A percentile compares a stretch with the other conserved stretches of the same genome.
Conservation (phyloP, 2,888 invertebrate species). For the Imbricaverruca yamaguchii region DNA sequence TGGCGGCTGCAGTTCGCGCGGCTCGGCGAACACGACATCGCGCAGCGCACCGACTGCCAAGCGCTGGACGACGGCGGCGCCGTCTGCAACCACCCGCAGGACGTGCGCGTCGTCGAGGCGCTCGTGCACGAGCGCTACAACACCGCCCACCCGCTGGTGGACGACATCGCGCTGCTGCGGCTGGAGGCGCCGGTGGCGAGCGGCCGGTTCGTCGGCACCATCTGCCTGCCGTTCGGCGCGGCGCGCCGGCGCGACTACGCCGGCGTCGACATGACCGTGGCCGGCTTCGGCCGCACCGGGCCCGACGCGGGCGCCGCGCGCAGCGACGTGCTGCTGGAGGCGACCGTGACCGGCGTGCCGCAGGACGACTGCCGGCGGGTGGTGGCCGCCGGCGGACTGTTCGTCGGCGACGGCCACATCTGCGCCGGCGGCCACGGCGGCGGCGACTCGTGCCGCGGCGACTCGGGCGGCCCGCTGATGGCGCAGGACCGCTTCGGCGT, state of each 20-base stretch:
- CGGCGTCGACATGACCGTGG: neutral
- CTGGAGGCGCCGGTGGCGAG: neutral
- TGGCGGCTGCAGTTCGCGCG: neutral
- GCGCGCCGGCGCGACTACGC: neutral
- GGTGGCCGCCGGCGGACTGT: too few relatives aligned
- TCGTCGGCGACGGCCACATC: neutral
- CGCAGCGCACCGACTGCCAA: neutral
- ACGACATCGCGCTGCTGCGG: conserved; percentile 12
- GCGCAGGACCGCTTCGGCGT: conserved; percentile 35
- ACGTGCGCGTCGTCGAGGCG: neutral
- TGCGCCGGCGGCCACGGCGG: conserved; percentile 57
- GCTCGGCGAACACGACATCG: neutral
- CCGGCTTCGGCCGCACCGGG: neutral
- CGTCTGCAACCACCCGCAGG: neutral
- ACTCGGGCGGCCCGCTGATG: conserved; percentile 72
- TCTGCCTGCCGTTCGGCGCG: conserved; percentile 8
- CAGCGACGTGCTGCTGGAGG: neutral
- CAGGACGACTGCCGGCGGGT: too few relatives aligned
- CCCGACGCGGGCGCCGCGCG: neutral
- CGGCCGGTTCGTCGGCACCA: neutral
- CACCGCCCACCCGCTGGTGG: neutral
- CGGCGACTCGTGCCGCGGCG: conserved; percentile 65
- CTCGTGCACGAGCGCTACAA: neutral
- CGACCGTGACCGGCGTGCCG: too few relatives aligned
- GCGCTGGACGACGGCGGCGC: neutral